Percentiles rank a stretch among this genome's conserved stretches.
These are phyloP conservation scores for Drosophila mimica DNA, from an alignment of 2,888 invertebrate species.

Conservation along the genomic window DNA sequence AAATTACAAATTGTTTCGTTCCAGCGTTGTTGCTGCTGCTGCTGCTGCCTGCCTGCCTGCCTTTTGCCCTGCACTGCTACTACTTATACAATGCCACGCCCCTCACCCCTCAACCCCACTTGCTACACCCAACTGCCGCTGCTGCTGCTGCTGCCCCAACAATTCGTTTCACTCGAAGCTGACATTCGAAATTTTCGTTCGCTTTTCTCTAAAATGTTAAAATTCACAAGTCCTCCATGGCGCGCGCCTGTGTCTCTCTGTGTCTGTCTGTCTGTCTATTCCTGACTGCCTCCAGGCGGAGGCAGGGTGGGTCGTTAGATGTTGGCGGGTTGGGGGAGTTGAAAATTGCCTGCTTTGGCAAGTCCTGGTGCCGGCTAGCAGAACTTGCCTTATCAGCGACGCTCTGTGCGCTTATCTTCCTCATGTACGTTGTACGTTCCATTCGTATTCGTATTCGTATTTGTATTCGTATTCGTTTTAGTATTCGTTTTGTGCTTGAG, in stretches of 20 bases:
- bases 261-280: conserved; percentile 38
- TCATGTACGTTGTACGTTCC: conserved; percentile 70
- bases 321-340: neutral
- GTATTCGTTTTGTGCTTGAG: conserved; percentile 3
- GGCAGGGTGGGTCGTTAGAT: neutral
- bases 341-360: neutral
- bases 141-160: conserved; percentile 22
- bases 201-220: conserved; percentile 82
- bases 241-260: conserved; percentile 21
- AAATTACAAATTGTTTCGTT: conserved; percentile 84
- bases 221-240: conserved; percentile 71
- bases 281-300: conserved; percentile 30
- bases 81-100: conserved; percentile 53
- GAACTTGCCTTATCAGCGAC: conserved; percentile 72
- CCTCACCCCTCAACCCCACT: neutral
- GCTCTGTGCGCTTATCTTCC: conserved; percentile 76
- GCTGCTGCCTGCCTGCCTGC: neutral
- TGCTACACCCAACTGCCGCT: neutral
- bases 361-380: conserved; percentile 41
- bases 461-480: conserved; percentile 16
- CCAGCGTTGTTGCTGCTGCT: conserved; percentile 51
- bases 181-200: conserved; percentile 71
- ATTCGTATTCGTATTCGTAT: conserved; percentile 28
- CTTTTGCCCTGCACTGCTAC: conserved; percentile 45
- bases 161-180: conserved; percentile 77